Base-by-base conservation (phyloP, 2,888 invertebrate genomes). In the Melangyna quadrimaculata region DNA sequence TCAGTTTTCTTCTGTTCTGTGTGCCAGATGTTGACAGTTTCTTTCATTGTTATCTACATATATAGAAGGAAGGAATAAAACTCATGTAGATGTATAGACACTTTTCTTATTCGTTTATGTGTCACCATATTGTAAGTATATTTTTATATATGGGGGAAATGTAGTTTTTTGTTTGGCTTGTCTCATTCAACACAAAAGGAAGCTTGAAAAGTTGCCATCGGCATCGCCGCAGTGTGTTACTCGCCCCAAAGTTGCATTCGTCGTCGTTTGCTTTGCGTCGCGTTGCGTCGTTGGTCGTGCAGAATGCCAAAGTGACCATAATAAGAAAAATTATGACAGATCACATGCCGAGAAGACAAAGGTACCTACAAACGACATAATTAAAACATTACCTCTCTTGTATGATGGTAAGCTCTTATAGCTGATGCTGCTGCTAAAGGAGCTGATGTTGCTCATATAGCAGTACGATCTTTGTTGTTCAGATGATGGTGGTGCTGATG, bases 311-410 rank as follows among this genome's bases (percentile, higher is more conserved):
- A 82, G 82, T 78, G 78, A 72, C 88, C 88, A 88, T 88, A 88
- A 88, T 73, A 88, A 88, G 88, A 87, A 87, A 88, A 87, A 87
- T 88, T 88, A 88, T 88, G 88, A 88, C 88, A 88, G 88, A 88
- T 88, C 88, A 88, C 88, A 88, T 88, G 88, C 88, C 87, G 88
- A 82, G 88, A 87, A 80, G 87, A 87, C 87, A 88, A 84, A 87
- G 83, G 83, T 83, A 88, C 74, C 78, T 70, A 88, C 87, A 87
- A 80, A 88, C 88, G 88, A 87, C 80, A 88, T 88, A 88, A 88
- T 88, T 88, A 88, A 88, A 88, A 88, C 88, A 88, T 88, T 88
- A 88, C 83, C 87, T 71, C 74, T 87, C 80, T 78, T 10, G 14
- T 6, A 4, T 2, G 40, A 24, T 59, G 59, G 80, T 63, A 78